phyloP scores from a whole-genome alignment of 2,797 vertebrate species.

The Oreochromis grahami region DNA sequence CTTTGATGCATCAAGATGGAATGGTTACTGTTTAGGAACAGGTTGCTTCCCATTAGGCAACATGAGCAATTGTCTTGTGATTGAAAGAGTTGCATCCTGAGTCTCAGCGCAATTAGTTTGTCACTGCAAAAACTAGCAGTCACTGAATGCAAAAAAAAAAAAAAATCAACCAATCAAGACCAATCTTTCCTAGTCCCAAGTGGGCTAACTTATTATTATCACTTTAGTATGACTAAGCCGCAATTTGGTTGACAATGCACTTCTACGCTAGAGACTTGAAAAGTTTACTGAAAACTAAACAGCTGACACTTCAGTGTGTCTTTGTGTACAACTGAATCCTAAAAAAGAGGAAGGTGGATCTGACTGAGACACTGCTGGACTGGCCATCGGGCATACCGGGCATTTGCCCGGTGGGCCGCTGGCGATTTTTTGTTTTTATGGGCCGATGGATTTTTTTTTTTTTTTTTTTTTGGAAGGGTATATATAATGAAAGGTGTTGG shows the following conservation, averaged over 20 bases:
- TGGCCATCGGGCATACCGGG: too few relatives aligned
- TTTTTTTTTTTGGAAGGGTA: too few relatives aligned
- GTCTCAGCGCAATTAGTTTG: not conserved
- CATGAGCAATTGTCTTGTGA: not conserved
- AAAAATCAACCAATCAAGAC: not conserved
- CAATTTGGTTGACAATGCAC: accelerated
- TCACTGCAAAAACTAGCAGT: not conserved
- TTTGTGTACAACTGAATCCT: not conserved
- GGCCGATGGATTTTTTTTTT: too few relatives aligned
- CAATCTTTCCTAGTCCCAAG: not conserved
- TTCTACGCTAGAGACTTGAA: not conserved
- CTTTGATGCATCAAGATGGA: not conserved
- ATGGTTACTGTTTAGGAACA: not conserved
- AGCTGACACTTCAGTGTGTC: not conserved
- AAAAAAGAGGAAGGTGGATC: not conserved
- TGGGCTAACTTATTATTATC: not conserved
- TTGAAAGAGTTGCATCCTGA: not conserved
- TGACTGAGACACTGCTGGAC: too few relatives aligned
- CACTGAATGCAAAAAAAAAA: not conserved
- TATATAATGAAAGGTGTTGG: too few relatives aligned
- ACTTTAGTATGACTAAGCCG: not conserved
- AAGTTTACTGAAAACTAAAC: not conserved
- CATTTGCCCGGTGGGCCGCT: too few relatives aligned
- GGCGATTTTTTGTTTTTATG: too few relatives aligned
- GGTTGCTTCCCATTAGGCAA: not conserved